Evolutionary conservation across 2,113 vertebrate genomes (phyloP).

Genomic region (Chaenocephalus aceratus): DNA sequence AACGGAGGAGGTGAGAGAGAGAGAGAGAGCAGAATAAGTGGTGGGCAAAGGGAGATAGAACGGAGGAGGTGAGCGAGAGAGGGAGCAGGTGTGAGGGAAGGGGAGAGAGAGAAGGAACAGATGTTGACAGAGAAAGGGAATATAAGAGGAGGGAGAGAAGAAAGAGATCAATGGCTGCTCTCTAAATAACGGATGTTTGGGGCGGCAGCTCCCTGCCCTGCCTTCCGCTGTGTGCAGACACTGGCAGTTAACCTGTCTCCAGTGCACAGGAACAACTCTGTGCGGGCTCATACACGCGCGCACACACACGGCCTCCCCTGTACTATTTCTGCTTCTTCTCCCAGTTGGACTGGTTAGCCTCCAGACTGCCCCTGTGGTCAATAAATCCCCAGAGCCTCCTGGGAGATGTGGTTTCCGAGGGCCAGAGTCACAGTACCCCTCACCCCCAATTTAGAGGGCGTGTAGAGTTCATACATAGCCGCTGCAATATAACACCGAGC

Average conservation of each 20-base stretch:
- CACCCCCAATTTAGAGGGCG: constrained; percentile 3
- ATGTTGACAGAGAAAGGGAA: constrained; percentile 14
- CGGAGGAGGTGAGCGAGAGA: constrained; percentile 3
- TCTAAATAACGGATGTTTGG: constrained; percentile 81
- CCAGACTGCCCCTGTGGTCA: constrained; percentile 66
- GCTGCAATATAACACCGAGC: neutral
- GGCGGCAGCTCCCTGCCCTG: constrained; percentile 60
- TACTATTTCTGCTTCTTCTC: constrained; percentile 54
- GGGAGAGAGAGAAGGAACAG: constrained; percentile 15
- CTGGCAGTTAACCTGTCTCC: constrained; percentile 80
- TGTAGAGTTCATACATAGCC: constrained; percentile 37
- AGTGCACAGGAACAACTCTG: constrained; percentile 45
- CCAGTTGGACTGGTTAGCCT: constrained; percentile 52
- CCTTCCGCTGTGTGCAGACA: constrained; percentile 71
- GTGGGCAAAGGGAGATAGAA: neutral
- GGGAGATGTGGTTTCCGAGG: constrained; percentile 65
- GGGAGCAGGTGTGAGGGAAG: constrained; percentile 30
- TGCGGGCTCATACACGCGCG: constrained; percentile 6
- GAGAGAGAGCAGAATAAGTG: constrained; percentile 28
- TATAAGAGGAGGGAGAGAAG: constrained; percentile 19
- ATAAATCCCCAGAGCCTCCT: constrained; percentile 66
- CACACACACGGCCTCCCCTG: constrained; percentile 42
- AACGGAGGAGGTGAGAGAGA: too few relatives aligned
- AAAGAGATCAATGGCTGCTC: constrained; percentile 72
- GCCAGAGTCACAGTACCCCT: constrained; percentile 22